Base-by-base conservation (phyloP, 1,140 invertebrate genomes). In the Drosophila nannoptera region DNA sequence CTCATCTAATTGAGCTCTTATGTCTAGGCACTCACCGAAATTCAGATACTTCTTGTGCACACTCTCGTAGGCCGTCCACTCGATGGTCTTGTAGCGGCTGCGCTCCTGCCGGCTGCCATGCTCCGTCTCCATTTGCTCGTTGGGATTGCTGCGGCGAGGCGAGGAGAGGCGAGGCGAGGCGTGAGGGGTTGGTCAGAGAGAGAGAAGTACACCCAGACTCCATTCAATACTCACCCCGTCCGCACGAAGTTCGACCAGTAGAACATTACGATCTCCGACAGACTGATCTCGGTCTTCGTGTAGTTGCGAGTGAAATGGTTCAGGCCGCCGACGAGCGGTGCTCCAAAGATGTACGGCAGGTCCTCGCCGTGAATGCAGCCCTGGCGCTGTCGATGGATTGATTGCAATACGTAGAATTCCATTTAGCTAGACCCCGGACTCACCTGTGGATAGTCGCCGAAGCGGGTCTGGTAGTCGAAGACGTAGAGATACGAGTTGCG, bases 201-300 rank as follows among this genome's bases (percentile, higher is more conserved):
- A n/a, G n/a, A n/a, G n/a, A n/a, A n/a, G n/a, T n/a, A n/a, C n/a
- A n/a, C n/a, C n/a, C n/a, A n/a, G n/a, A n/a, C n/a, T n/a, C n/a
- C n/a, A n/a, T n/a, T n/a, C n/a, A n/a, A 52, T 50, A 87, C 88
- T 94, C 91, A 99, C 98, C 98, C 98, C n/a, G 95, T 96, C 89
- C 96, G 95, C 9, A 96, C 97, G 89, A 99, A 99, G 91, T 99
- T 99, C n/a, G 96, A 94, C 91, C 97, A 95, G 88, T 98, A 98
- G 31, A 95, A 93, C 92, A 99, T 98, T 50, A 98, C 95, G 59
- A 95, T 95, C 90, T 98, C 96, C 1, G 97, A 95, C 5, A 99
- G 91, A 52, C 94, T 93, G 55, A 95, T 92, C 91, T 99, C 98
- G 14, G 94, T 93, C 89, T 95, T 95, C 6, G 95, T 97, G 90